Evolutionary conservation across 2,113 vertebrate genomes (phyloP).

Genomic region (Urocynchramus pylzowi): DNA sequence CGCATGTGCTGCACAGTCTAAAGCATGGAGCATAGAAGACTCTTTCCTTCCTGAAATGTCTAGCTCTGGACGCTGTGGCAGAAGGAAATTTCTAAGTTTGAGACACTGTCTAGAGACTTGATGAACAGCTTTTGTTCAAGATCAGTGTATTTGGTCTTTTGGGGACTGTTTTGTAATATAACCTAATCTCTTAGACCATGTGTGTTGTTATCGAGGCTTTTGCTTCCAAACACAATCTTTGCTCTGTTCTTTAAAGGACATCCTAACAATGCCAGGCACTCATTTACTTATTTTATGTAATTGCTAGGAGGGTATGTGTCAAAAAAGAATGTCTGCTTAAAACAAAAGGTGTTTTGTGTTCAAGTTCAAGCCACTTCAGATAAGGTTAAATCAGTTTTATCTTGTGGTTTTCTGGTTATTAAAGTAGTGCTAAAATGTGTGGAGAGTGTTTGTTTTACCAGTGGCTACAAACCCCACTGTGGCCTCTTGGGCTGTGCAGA

Average conservation of each 20-base stretch:
- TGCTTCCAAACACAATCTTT: not conserved
- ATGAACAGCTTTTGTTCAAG: not conserved
- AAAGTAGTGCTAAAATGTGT: not conserved
- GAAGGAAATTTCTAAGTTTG: not conserved
- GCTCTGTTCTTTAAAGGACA: not conserved
- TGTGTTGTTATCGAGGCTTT: not conserved
- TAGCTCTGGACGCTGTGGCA: not conserved
- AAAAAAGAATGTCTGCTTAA: not conserved
- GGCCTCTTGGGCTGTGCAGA: not conserved
- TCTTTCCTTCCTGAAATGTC: not conserved
- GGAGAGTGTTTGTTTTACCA: not conserved
- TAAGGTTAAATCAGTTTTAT: not conserved
- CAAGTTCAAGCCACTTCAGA: not conserved
- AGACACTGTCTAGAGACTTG: not conserved
- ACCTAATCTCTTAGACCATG: not conserved
- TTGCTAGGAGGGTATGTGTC: not conserved
- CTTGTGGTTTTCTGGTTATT: slow-evolving; percentile 14
- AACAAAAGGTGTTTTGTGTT: not conserved
- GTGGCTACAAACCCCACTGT: not conserved
- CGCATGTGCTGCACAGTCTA: not conserved
- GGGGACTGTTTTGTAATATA: not conserved
- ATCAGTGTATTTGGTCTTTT: not conserved
- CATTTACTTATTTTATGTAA: not conserved
- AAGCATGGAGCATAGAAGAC: not conserved
- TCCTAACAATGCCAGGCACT: not conserved